Base-by-base conservation (phyloP, 1,140 invertebrate species). In the Penaeus chinensis region DNA sequence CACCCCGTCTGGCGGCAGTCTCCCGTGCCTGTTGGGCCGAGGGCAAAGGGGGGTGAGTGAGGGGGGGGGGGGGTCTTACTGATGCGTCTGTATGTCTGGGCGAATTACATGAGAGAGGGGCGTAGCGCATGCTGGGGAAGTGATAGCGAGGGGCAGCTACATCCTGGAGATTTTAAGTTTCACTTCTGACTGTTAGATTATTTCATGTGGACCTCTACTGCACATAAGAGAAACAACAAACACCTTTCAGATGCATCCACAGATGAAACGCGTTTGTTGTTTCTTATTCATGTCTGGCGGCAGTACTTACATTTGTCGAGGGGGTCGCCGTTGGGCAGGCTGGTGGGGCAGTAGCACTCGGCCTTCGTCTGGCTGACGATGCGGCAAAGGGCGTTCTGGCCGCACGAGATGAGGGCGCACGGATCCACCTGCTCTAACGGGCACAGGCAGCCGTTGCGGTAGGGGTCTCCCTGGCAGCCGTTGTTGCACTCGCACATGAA, bases 1-100 rank as follows among this genome's bases (percentile, higher is more conserved):
- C 96, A 98, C 79, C 96, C 96, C 37, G 94, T 94, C 10, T 95
- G 95, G 82, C 96, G 94, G 92, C 96, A 98, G 91, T 98, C 96
- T 42, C 94, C 93, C 83, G 94, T 92, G 90, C 94, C 95, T 90
- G 93, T 93, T 91, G 54, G 18, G 37, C 8, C 10, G 24, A 63
- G 32, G 22, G 32, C 61, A 2, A 27, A 24, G 65, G 65, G 65
- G 37, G 37, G 37, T 4, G 7, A 8, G 37, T 8, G 37, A 37
- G 5, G 37, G 37, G 37, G 37, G 37, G 37, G 7, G 37, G 37
- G 37, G 37, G 37, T 8, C 37, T 42, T 42, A 8, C 4, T 4
- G 37, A 42, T 4, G 37, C 4, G 4, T 42, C 7, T 42, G 37
- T 42, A 42, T 42, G 37, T 42, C 4, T 42, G 37, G 4, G 7